Percentiles rank a stretch among this genome's conserved stretches.
Evolutionary conservation across 2,113 vertebrate species (phyloP).

Genomic region (Stictonetta naevosa): DNA sequence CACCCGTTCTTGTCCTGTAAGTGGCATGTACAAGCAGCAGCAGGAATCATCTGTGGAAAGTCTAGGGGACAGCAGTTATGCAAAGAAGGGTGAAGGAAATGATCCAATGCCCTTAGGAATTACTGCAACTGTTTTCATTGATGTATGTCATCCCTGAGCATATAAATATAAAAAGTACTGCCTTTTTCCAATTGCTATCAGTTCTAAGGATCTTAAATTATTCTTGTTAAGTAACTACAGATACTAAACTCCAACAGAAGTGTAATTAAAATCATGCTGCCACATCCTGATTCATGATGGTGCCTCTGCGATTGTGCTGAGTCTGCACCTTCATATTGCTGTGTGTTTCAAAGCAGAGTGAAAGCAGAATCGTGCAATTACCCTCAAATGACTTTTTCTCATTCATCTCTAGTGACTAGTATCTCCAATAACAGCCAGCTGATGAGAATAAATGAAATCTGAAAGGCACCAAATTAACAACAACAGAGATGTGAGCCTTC

Average conservation of each 20-base stretch:
- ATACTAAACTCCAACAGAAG: not conserved
- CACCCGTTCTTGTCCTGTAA: not conserved
- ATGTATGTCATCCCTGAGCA: not conserved
- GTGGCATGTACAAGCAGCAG: not conserved
- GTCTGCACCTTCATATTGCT: not conserved
- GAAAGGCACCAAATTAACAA: not conserved
- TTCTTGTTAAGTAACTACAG: not conserved
- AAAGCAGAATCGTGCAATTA: not conserved
- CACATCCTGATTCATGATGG: not conserved
- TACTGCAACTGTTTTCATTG: not conserved
- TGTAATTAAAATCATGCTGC: not conserved
- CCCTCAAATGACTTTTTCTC: not conserved
- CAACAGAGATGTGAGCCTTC: not conserved
- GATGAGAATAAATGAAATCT: not conserved
- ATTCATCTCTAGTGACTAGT: not conserved
- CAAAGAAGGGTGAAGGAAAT: not conserved
- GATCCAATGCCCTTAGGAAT: not conserved
- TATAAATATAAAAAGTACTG: not conserved
- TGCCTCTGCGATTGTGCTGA: not conserved
- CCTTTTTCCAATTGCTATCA: not conserved
- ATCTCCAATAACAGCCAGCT: not conserved
- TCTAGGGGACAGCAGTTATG: not conserved
- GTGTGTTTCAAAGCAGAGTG: not conserved
- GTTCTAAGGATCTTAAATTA: not conserved
- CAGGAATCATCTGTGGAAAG: not conserved